Conservation (phyloP, 2,888 invertebrate species). For the Zaprionus bogoriensis region DNA sequence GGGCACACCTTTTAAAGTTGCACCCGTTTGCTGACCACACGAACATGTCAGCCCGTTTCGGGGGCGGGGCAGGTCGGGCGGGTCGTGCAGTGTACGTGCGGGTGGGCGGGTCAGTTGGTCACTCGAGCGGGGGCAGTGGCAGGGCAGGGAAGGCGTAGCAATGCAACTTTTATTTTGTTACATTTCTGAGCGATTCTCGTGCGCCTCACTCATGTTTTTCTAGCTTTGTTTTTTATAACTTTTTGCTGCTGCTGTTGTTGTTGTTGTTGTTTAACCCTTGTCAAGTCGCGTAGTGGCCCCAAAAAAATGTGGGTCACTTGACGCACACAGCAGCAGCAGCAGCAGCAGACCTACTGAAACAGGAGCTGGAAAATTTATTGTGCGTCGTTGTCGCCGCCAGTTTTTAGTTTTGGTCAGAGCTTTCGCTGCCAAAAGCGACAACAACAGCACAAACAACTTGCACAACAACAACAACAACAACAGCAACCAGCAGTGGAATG, state of each 20-base stretch:
- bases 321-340: conserved; percentile 42
- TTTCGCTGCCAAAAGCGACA: conserved; percentile 43
- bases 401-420: conserved; percentile 58
- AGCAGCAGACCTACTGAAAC: conserved; percentile 22
- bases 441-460: conserved; percentile 19
- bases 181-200: conserved; percentile 28
- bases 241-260: conserved; percentile 34
- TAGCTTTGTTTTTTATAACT: not conserved
- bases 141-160: not conserved
- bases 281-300: conserved; percentile 60
- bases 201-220: conserved; percentile 53
- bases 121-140: not conserved
- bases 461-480: conserved; percentile 40
- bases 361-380: conserved; percentile 62
- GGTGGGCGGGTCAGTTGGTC: conserved; percentile 28
- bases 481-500: conserved; percentile 36
- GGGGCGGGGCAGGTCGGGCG: not conserved
- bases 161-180: conserved; percentile 54
- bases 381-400: conserved; percentile 60
- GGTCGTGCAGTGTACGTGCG: conserved; percentile 1
- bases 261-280: conserved; percentile 71
- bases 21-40: conserved; percentile 34
- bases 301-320: conserved; percentile 73
- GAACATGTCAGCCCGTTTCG: not conserved
- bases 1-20: conserved; percentile 48